Base-by-base conservation (phyloP, 2,113 vertebrate species). In the Enhydra lutris region DNA sequence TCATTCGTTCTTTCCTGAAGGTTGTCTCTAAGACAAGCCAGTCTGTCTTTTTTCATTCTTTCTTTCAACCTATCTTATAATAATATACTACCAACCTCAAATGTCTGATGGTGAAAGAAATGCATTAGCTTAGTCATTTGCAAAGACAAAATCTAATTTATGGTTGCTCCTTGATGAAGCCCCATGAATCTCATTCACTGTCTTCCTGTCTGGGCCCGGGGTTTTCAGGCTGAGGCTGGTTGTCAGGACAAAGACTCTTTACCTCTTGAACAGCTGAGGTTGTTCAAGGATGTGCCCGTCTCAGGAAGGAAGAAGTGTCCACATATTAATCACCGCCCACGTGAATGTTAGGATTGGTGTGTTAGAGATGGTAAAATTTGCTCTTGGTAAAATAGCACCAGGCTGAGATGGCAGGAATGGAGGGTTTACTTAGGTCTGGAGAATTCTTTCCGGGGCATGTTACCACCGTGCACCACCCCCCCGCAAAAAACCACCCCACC, bases 131-230 rank as follows among this genome's bases (percentile, higher is more conserved):
- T 96, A 76, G 74, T 97, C 91, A 81, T 59, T 92, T 89, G 47
- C 91, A 91, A 95, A 95, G 81, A 76, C 71, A 81, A 84, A 47
- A 34, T 84, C 61, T 96, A 95, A 96, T 96, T 80, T 90, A 95
- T 65, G 76, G 67, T 65, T 95, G 42, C 7, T 90, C 7, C n/a
- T 95, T 95, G 89, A 89, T 45, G 74, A 97, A 84, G 73, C 12
- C 59, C 67, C 83, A 24, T 80, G 90, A 80, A 39, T 84, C 88
- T 95, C 96, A 92, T n/a, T 94, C 34, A 79, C 65, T 4, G 0
- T 29, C 84, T 92, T 89, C 74, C 95, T 85, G 55, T 71, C 59
- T 87, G 73, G 91, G 9, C 47, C 14, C 14, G 55, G 73, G 59
- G 47, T 52, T 65, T 93, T 93, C 14, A 59, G 55, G n/a, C 52